Evolutionary conservation across 1,140 invertebrate genomes (phyloP), one percentile per base, ranked within the genome.

Genomic region (Eufriesea mexicana): DNA sequence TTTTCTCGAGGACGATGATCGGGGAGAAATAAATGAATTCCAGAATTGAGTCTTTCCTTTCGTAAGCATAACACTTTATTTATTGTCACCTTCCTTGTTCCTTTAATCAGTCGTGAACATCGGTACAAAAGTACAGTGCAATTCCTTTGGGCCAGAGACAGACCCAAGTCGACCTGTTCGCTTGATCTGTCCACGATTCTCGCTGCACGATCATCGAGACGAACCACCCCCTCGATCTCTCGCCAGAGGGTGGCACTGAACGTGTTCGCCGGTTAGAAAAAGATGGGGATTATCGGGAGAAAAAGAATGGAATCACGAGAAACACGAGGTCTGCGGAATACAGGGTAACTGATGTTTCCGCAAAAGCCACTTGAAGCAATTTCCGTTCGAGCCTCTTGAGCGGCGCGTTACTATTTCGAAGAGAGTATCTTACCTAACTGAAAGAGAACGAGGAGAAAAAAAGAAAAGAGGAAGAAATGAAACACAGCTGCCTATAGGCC

Each of bases 331-430:
- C 66, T 66, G 82, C 75, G 79, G 86, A 85, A 83, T 71, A 82
- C 25, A 16, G 59, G 75, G 67, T 71, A 81, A 86, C 82, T 76
- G 64, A 75, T 81, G 87, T 87, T 89, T 92, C 90, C 90, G 86
- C 78, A 90, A 90, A 84, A 76, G 59, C 87, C 91, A 92, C 91
- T 91, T 84, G 85, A 91, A 89, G 79, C 79, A 61, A 84, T 91
- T 92, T 91, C 91, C 91, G 90, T 77, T 88, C 75, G 25, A 72
- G 74, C 77, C 79, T 74, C 86, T 89, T 71, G 73, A 88, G 78
- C 73, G 62, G 74, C 81, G 67, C 87, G 84, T 85, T 79, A 71
- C 81, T 71, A 72, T 83, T 85, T 85, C 79, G 78, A 83, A 55
- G 71, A 16, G 68, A 79, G 86, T 89, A 84, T 78, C 76, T 84